A percentile compares a stretch with the other conserved stretches of the same genome.
Conservation (phyloP, 2,113 vertebrate species). For the Pelecanus crispus region DNA sequence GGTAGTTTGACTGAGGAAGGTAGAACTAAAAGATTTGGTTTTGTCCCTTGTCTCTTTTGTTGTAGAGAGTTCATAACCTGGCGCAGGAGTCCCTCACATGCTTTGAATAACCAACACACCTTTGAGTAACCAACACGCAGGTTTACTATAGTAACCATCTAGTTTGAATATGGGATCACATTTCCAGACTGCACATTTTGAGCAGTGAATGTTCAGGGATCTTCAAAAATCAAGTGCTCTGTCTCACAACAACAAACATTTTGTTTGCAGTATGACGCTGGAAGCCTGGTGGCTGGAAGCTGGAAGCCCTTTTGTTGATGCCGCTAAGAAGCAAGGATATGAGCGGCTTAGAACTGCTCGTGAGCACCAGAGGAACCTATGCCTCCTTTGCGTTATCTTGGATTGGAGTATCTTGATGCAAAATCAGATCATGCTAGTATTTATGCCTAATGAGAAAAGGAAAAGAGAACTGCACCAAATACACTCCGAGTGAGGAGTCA, state of each 20-base stretch:
- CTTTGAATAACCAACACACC: not conserved
- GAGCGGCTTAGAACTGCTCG: not conserved
- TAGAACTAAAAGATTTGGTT: not conserved
- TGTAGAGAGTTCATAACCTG: not conserved
- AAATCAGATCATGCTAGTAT: not conserved
- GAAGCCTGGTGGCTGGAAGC: not conserved
- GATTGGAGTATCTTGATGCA: not conserved
- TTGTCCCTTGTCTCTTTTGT: not conserved
- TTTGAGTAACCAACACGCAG: not conserved
- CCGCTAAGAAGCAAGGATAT: accelerated
- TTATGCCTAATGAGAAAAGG: not conserved
- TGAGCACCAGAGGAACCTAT: not conserved
- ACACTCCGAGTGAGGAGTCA: not conserved
- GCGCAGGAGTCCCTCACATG: not conserved
- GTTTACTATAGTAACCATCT: not conserved
- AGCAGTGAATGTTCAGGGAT: not conserved
- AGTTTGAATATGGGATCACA: not conserved
- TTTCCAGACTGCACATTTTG: not conserved
- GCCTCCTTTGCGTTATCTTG: not conserved
- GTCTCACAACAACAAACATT: not conserved
- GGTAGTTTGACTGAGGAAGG: not conserved
- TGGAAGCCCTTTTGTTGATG: not conserved
- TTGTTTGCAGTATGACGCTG: not conserved
- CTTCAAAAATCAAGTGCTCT: not conserved
- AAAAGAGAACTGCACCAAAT: not conserved